Evolutionary conservation across 2,113 vertebrate genomes (phyloP).

Genomic region (Eudorcas thomsonii): DNA sequence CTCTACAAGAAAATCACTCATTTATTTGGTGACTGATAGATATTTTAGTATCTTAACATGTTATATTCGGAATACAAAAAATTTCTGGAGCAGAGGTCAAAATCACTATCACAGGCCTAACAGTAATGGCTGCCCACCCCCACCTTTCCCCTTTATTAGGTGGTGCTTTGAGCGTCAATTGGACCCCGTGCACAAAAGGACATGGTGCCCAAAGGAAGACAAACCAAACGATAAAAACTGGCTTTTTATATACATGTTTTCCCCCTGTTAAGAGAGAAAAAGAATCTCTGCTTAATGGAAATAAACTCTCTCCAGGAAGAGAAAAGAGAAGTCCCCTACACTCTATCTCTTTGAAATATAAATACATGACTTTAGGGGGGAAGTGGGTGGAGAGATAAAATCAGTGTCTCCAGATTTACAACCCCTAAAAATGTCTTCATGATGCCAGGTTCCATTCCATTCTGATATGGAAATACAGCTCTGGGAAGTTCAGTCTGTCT

Average conservation of each 20-base stretch:
- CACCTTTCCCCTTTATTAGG: not conserved
- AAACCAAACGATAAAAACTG: not conserved
- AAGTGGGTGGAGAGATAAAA: not conserved
- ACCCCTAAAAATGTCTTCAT: not conserved
- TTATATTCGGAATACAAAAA: not conserved
- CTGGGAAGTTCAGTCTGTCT: not conserved
- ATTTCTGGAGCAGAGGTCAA: not conserved
- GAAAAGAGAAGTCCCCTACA: not conserved
- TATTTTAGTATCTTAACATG: not conserved
- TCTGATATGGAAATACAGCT: not conserved
- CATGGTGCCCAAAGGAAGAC: not conserved
- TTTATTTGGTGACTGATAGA: not conserved
- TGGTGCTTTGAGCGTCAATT: not conserved
- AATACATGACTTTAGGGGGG: not conserved
- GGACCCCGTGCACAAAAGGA: not conserved
- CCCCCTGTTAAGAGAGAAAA: not conserved
- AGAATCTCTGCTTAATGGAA: not conserved
- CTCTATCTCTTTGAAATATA: not conserved
- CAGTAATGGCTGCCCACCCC: not conserved
- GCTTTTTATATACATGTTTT: not conserved
- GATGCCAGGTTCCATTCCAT: not conserved
- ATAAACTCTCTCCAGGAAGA: not conserved
- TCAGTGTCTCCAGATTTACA: not conserved
- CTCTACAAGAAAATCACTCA: not conserved
- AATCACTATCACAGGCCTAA: not conserved